Evolutionary conservation across 2,113 vertebrate species (phyloP), one percentile per base, ranked within the genome.

Genomic region (Lota lota): DNA sequence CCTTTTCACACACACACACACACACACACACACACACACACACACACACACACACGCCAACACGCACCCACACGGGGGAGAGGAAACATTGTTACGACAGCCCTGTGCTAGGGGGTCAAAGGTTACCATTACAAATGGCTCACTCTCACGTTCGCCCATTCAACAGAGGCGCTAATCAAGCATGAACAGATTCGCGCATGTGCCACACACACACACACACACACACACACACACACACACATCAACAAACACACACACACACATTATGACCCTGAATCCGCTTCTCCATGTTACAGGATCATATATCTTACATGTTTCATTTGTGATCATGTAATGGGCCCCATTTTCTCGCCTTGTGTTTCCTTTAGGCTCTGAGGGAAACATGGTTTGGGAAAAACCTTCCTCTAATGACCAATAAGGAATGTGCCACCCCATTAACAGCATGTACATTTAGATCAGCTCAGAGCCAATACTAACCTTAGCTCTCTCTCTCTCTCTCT

Each of bases 71-170:
- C 51, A 22, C 50, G 54, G 50, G 67, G 75, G 70, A 82, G 68
- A 83, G 86, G 84, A 90, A 87, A 75, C 33, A 6, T 22, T 57
- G 70, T 75, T 84, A 79, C 20, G 51, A 83, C 83, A 75, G 79
- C 63, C 47, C 70, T 75, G 70, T 74, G 78, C 76, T 4, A 61
- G 69, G 75, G 82, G 75, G 82, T 75, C 83, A 82, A 60, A 84
- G 83, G 82, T 86, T 81, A 86, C 60, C 74, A 79, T 82, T 85
- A 76, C 79, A 85, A 88, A 88, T 87, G 80, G 75, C 79, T 75
- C 62, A 69, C 61, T 86, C 85, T 87, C 85, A 88, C 80, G 66
- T 88, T 81, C 72, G 62, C 47, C 66, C 66, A 63, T 73, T 71
- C 60, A 77, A 65, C 62, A 65, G 70, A 21, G 68, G 22, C 65